Evolutionary conservation across 1,140 invertebrate species (phyloP), one percentile per base, ranked within the genome.

Genomic region (Vanessa atalanta): DNA sequence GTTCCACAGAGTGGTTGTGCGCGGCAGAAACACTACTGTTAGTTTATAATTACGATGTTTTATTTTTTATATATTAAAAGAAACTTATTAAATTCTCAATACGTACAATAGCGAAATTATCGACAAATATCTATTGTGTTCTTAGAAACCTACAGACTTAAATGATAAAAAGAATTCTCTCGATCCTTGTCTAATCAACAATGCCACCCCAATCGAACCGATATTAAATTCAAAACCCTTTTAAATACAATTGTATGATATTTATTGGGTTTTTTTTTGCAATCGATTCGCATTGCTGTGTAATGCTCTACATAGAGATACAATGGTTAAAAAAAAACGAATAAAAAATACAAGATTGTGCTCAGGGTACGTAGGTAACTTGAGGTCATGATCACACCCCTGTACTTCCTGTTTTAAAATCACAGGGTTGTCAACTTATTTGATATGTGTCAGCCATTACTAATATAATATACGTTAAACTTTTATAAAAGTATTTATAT

Each of bases 221-320:
- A 90, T 88, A 90, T 92, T 92, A 87, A 87, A 89, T 91, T 88
- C 80, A 90, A 89, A 91, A 88, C 88, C 90, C 88, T 86, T 92
- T 88, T 91, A 89, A 91, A 88, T 89, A 85, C 88, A 90, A 91
- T 90, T 82, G 88, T 86, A 91, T 89, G 83, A 91, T 92, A 92
- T 92, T 92, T 92, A 92, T 92, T 90, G 89, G 78, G 80, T 88
- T 91, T 90, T 88, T n/a, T 85, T 83, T 83, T 60, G 50, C 77
- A 80, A 85, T 87, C 82, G 81, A 81, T 85, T 80, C 76, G 71
- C 65, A 73, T 79, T 73, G 75, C 77, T 76, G 77, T 86, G 85
- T 83, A 87, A 86, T 87, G 84, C 89, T 90, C 85, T 76, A 88
- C 79, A 89, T 86, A 85, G 70, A 60, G 68, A 64, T 61, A 88